Conservation (phyloP, 2,888 invertebrate genomes). For the Slavum lentiscoides region DNA sequence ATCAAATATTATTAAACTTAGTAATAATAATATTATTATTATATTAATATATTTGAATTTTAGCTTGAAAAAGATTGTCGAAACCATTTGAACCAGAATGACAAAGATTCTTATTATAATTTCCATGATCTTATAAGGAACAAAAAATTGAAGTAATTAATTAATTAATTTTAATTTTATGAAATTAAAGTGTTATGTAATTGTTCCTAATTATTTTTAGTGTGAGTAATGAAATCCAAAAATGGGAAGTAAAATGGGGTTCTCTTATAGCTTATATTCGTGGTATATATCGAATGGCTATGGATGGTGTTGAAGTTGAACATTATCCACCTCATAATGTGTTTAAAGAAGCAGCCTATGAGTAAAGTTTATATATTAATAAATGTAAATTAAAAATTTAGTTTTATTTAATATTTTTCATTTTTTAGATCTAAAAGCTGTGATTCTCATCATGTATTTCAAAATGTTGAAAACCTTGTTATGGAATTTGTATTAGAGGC, state of each 20-base stretch:
- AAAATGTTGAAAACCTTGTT: conserved; percentile 68
- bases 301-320: conserved; percentile 56
- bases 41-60: conserved; percentile 8
- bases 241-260: conserved; percentile 47
- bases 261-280: conserved; percentile 58
- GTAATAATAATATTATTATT: too few species aligned
- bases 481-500: conserved; percentile 70
- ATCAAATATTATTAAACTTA: too few species aligned
- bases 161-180: background rate
- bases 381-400: background rate
- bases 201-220: conserved; percentile 17
- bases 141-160: conserved; percentile 17
- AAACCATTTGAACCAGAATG: conserved; percentile 20
- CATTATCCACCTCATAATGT: conserved; percentile 55
- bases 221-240: conserved; percentile 34
- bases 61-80: conserved; percentile 30
- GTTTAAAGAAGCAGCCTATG: conserved; percentile 59
- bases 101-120: conserved; percentile 22
- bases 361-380: conserved; percentile 57
- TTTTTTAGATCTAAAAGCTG: conserved; percentile 58
- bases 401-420: background rate
- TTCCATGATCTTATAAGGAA: background rate
- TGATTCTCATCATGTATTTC: conserved; percentile 70
- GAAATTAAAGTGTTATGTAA: background rate
- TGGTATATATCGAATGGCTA: conserved; percentile 59